Base-by-base conservation (phyloP, 2,888 invertebrate genomes). In the Ectobius pallidus region DNA sequence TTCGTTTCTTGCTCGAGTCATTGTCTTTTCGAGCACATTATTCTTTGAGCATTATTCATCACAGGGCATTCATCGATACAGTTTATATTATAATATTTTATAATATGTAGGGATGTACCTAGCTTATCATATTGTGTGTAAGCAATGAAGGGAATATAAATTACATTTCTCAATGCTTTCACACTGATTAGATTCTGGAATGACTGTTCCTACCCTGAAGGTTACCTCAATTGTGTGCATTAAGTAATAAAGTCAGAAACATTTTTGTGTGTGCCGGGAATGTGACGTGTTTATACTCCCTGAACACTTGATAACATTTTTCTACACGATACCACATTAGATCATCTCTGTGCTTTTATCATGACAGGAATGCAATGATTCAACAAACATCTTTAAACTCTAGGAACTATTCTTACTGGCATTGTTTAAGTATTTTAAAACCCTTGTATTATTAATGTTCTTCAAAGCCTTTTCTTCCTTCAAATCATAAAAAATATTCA, bases 1-100 rank as follows among this genome's bases (percentile, higher is more conserved):
- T 27, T 32, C 39, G 62, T 39, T 62, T 39, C n/a, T 65, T 65
- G 65, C 44, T 46, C 18, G 11, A 27, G 9, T 46, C 39, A 44
- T 46, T 42, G 65, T 18, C 30, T 32, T 30, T n/a, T 58, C 65
- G n/a, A 71, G 63, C 65, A 65, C 71, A 71, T 32, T 71, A 71
- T 71, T 71, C 71, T 71, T 71, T 71, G 71, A 71, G 71, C 71
- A 71, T 63, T 46, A 39, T 34, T 61, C 16, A 70, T 55, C 58
- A 70, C 70, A 58, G 70, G 58, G 58, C 34, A 34, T 7, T 34
- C 34, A 34, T n/a, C n/a, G n/a, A n/a, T n/a, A n/a, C n/a, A n/a
- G n/a, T n/a, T n/a, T n/a, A n/a, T n/a, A n/a, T n/a, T n/a, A n/a
- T n/a, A n/a, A n/a, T n/a, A n/a, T 52, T 52, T 52, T 25, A 25